Evolutionary conservation across 2,888 invertebrate genomes (phyloP), one percentile per base, ranked within the genome.

Genomic region (Plagodis pulveraria): DNA sequence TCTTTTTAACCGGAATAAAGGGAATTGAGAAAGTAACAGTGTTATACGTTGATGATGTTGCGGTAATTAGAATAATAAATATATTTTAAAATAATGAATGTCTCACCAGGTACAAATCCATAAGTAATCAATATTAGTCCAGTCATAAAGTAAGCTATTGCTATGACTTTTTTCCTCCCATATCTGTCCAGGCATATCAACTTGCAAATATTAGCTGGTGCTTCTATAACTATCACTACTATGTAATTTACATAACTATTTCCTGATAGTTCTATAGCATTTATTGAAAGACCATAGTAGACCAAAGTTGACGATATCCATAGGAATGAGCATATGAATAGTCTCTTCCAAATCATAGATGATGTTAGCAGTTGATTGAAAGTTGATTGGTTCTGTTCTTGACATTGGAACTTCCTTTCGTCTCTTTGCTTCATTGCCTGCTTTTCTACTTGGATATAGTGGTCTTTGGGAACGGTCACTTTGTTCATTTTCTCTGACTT

Each of bases 171-270:
- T 69, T 95, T 94, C 63, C 96, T 92, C 47, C 96, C 96, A 57
- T 94, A 91, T 67, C 93, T 90, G 73, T 96, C 95, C 78, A 96
- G 89, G 46, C 95, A 89, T 45, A 95, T 86, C 68, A 94, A 91
- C 43, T 95, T 95, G 73, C 95, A 79, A 7, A 96, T 84, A 77
- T 96, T 96, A 0, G 95, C 96, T 0, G 97, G 97, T n/a, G 96
- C 95, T 78, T 97, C 97, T 33, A 96, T 94, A 0, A 84, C 91
- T 79, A 85, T 93, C 81, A 83, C 93, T 73, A 77, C 94, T 6
- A 96, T 95, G 69, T 97, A 97, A 77, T 97, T 97, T 46, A 96
- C 75, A 74, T 97, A 97, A 71, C 95, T 95, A 72, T 97, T 95
- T 1, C 96, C 97, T 12, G 95, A 94, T 33, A 97, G 81, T 5